Base-by-base conservation (phyloP, 2,113 vertebrate species). In the Phaetusa simplex region DNA sequence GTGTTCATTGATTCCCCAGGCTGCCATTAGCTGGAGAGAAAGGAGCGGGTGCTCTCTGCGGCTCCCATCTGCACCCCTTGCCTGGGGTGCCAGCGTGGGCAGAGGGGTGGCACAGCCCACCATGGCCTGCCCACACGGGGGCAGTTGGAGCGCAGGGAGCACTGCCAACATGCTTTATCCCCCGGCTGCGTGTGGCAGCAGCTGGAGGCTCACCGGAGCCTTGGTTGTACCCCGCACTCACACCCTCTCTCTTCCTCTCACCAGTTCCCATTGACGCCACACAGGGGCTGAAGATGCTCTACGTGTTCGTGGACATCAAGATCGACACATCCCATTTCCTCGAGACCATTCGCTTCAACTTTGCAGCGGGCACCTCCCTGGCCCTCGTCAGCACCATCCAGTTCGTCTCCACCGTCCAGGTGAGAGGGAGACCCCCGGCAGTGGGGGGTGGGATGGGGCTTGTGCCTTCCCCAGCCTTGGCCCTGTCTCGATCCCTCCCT, bases 351-450 rank as follows among this genome's bases (percentile, higher is more conserved):
- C 98, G 98, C 93, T 99, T 99, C 97, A 99, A 99, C 98, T 99
- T 99, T 40, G 13, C 97, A 16, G 88, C 90, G 0, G 98, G 98
- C 92, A 97, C 98, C 47, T 97, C 98, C 12, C 97, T 99, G 86
- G 99, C 99, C 15, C 98, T 99, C 3, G 99, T 99, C 98, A 99
- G 99, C 99, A 99, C 99, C 78, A 99, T 99, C 98, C 99, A 99
- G 98, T 99, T 99, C 9, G 99, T 99, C 86, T 98, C 99, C 21
- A 98, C 99, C 0, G 87, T 99, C 92, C 99, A 99, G 99, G 99
- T 99, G 96, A 96, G 95, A 2, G 40, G 40, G 32, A 27, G 34
- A 20, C 18, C 26, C 49, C 40, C 3, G 6, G 70, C 19, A 61
- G 38, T 14, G 27, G 14, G 42, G 32, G 0, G 0, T 2, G 4